A percentile compares a stretch with the other conserved stretches of the same genome.
These are phyloP conservation scores for Rhopalosiphum nymphaeae DNA, from an alignment of 2,888 invertebrate species.

Conservation along the genomic window DNA sequence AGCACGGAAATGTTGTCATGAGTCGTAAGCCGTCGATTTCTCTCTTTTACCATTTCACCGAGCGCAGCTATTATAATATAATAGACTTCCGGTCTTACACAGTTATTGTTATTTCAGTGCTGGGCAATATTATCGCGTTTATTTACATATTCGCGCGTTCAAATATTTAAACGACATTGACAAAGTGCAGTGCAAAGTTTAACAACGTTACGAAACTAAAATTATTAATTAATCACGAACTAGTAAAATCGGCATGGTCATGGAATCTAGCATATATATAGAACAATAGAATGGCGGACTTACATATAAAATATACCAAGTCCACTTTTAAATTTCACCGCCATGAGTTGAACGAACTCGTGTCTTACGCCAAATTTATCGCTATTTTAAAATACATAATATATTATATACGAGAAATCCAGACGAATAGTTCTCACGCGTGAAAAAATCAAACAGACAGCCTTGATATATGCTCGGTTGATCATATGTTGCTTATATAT, in stretches of 20 bases:
- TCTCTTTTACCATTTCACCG: neutral
- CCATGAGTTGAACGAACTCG: neutral
- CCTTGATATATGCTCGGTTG: neutral
- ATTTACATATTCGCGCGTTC: neutral
- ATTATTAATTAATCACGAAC: slow-evolving; percentile 4
- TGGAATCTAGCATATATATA: neutral
- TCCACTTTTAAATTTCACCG: neutral
- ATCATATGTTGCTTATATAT: neutral
- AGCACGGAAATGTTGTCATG: neutral
- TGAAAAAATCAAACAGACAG: neutral
- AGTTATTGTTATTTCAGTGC: neutral
- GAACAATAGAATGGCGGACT: neutral
- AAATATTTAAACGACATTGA: slow-evolving; percentile 13
- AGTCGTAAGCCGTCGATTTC: neutral
- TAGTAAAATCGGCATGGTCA: neutral
- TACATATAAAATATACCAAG: neutral
- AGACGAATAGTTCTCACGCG: neutral
- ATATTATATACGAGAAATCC: neutral
- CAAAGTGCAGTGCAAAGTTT: neutral
- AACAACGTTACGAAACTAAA: neutral
- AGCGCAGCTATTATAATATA: neutral
- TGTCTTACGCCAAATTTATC: neutral
- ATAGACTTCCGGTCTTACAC: slow-evolving; percentile 1
- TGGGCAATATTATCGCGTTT: neutral
- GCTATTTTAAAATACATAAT: neutral